Percentiles rank a stretch among this genome's conserved stretches.
phyloP scores from a whole-genome alignment of 2,797 vertebrate species.

The Mallotus villosus region DNA sequence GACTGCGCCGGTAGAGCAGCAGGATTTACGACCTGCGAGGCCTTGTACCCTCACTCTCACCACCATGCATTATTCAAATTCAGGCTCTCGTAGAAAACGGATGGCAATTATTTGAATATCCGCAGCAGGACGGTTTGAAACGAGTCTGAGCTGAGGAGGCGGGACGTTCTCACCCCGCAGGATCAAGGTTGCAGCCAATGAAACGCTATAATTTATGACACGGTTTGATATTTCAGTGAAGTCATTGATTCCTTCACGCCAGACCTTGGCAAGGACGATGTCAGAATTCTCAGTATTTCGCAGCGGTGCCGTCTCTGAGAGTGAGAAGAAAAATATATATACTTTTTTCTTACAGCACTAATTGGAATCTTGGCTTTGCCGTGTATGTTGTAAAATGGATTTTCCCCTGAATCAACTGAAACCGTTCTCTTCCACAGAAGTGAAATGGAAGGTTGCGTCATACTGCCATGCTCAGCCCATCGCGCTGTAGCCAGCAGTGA shows the following conservation, averaged over 20 bases:
- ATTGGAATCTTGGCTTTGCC: conserved; percentile 64
- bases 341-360: conserved; percentile 53
- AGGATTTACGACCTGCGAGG: neutral
- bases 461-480: conserved; percentile 9
- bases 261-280: conserved; percentile 1
- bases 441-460: conserved; percentile 35
- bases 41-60: conserved; percentile 30
- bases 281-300: neutral
- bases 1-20: no score
- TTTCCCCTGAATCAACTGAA: conserved; percentile 68
- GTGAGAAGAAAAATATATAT: conserved; percentile 18
- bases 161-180: neutral
- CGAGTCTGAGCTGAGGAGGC: neutral
- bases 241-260: neutral
- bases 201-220: neutral
- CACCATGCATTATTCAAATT: no score
- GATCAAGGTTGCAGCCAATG: conserved; percentile 1
- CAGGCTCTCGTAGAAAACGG: neutral
- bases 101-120: conserved; percentile 7
- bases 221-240: neutral
- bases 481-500: conserved; percentile 22
- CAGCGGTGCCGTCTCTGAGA: neutral
- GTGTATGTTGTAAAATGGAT: conserved; percentile 62
- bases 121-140: neutral
- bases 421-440: conserved; percentile 19